Evolutionary conservation across 2,888 invertebrate genomes (phyloP), one percentile per base, ranked within the genome.

Genomic region (Sycophila texana): DNA sequence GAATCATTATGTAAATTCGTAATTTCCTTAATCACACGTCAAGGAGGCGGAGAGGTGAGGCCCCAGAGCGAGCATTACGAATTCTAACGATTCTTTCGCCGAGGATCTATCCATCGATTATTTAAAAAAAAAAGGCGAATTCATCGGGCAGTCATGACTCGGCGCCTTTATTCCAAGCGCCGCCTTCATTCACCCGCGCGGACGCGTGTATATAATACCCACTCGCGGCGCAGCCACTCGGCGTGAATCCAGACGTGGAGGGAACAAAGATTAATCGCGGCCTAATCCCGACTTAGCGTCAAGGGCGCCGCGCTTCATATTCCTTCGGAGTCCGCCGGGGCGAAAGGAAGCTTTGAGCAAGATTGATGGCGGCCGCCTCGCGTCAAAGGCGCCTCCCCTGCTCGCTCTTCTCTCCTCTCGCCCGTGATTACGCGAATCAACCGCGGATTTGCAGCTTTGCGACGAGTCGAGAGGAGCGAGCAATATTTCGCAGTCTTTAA

Each of bases 221-320:
- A 49, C 13, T 51, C 5, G 20, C 18, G 61, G 14, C 39, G 39
- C 65, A 22, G 49, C 47, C 26, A 13, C 30, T 10, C 61, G 53
- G 39, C 39, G 55, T 14, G 63, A 14, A 14, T 16, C 53, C 26
- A 58, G 74, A 71, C 66, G 71, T 74, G 74, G 65, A 7, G 10
- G 65, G 78, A 82, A 80, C 81, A 82, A 83, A 82, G 83, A 84
- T 85, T 83, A 82, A 84, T 84, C 79, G 82, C 74, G 70, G 26
- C 73, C 74, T 80, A 82, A 83, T 81, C 82, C 80, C 80, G 74
- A 71, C 80, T 80, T 66, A 67, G 74, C 74, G 78, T 77, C 70
- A 75, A 75, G 77, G 80, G 79, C 77, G 70, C 74, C 77, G 49
- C 66, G 80, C 82, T 83, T 80, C 74, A 77, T 81, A 76, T 78